Percentiles rank a stretch among this genome's conserved stretches.
Evolutionary conservation across 2,113 vertebrate species (phyloP).

Genomic region (Callaeas wilsoni): DNA sequence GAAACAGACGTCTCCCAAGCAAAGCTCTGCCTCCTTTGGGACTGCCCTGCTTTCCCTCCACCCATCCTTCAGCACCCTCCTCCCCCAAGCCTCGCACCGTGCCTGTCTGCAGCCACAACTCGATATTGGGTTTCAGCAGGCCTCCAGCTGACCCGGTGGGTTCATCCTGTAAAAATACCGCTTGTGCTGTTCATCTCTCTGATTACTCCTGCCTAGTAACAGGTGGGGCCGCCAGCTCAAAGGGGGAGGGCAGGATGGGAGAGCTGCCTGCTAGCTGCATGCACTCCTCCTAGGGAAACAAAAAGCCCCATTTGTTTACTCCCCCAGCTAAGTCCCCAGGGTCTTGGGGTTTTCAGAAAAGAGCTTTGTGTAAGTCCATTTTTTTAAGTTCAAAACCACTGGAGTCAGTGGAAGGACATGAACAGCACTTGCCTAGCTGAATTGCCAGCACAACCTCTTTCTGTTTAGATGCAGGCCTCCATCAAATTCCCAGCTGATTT

Average conservation of each 20-base stretch:
- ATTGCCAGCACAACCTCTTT: not conserved
- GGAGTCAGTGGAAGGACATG: not conserved
- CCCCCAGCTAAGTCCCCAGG: not conserved
- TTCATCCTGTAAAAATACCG: conserved; percentile 52
- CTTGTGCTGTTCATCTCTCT: conserved; percentile 17
- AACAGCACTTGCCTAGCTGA: not conserved
- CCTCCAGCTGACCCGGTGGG: conserved; percentile 43
- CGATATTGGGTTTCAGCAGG: conserved; percentile 30
- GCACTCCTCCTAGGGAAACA: not conserved
- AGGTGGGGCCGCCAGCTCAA: conserved; percentile 26
- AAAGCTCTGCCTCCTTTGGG: not conserved
- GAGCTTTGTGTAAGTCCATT: not conserved
- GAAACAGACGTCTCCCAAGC: not conserved
- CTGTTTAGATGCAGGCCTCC: not conserved
- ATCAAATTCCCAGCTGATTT: not conserved
- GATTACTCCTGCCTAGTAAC: conserved; percentile 26
- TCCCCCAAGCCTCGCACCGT: not conserved
- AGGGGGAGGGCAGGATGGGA: not conserved
- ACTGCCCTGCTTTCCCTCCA: not conserved
- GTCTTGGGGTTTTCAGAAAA: not conserved
- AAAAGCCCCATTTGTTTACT: not conserved
- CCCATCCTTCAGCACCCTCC: conserved; percentile 31
- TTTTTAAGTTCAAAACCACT: not conserved
- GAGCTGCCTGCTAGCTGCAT: not conserved
- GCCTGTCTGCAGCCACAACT: conserved; percentile 9